Percentiles rank a stretch among this genome's conserved stretches.
Conservation (phyloP, 2,888 invertebrate species). For the Exephanes ischioxanthus region DNA sequence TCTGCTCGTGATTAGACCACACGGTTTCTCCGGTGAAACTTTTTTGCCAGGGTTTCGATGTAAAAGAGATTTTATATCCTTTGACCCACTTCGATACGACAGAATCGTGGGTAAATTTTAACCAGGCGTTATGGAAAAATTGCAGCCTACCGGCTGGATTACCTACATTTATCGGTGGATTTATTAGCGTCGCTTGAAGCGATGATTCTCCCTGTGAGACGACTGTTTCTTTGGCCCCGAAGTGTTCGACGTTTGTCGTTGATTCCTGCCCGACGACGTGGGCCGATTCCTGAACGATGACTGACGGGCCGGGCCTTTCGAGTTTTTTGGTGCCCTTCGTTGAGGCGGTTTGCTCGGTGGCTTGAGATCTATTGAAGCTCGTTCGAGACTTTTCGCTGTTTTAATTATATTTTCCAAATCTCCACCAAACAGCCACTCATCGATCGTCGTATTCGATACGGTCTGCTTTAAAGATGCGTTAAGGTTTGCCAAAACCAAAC, state of each 20-base stretch:
- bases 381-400: conserved; percentile 42
- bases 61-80: conserved; percentile 58
- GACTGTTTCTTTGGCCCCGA: conserved; percentile 13
- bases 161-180: conserved; percentile 30
- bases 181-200: background rate
- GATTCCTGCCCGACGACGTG: conserved; percentile 1
- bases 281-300: background rate
- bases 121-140: conserved; percentile 31
- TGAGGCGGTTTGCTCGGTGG: conserved; percentile 19
- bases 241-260: background rate
- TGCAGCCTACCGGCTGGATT: conserved; percentile 56
- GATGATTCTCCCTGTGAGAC: conserved; percentile 1
- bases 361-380: conserved; percentile 51
- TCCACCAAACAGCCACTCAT: conserved; percentile 52
- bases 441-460: conserved; percentile 1
- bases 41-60: conserved; percentile 1
- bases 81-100: conserved; percentile 38
- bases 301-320: conserved; percentile 18
- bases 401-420: conserved; percentile 49
- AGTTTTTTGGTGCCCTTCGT: conserved; percentile 59
- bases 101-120: conserved; percentile 34
- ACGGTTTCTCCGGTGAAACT: conserved; percentile 9
- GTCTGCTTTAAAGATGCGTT: conserved; percentile 11
- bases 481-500: conserved; percentile 13
- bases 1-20: conserved; percentile 17